Conservation (phyloP, 2,113 vertebrate species). For the Phalacrocorax pelagicus region DNA sequence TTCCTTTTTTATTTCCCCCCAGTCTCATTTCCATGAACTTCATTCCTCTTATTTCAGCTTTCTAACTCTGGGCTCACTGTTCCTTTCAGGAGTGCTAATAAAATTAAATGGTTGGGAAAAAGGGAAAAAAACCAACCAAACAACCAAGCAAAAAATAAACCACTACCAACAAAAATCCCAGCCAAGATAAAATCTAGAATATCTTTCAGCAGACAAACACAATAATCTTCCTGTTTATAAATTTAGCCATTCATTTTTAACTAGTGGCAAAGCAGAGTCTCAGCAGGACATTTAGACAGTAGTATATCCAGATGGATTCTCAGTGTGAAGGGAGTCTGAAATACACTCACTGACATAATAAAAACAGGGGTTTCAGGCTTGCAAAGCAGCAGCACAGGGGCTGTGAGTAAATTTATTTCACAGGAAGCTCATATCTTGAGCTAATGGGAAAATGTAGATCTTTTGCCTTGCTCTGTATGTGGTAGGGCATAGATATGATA, state of each 20-base stretch:
- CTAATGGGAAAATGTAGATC: conserved; percentile 70
- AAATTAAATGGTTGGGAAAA: background rate
- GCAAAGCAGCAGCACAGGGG: conserved; percentile 17
- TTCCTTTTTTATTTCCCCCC: no score
- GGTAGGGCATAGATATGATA: conserved; percentile 42
- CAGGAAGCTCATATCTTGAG: conserved; percentile 38
- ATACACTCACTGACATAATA: conserved; percentile 54
- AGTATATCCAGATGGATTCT: conserved; percentile 69
- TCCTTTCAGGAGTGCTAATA: background rate
- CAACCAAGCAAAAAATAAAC: background rate
- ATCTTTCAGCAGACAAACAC: conserved; percentile 2
- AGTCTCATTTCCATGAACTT: conserved; percentile 5
- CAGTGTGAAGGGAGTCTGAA: conserved; percentile 67
- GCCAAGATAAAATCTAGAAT: background rate
- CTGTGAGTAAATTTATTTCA: conserved; percentile 64
- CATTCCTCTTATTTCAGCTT: background rate
- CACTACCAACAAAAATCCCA: background rate
- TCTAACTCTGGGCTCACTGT: background rate
- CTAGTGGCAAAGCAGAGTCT: conserved; percentile 38
- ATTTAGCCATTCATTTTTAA: conserved; percentile 59
- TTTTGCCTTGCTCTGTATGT: conserved; percentile 60
- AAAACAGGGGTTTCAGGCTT: conserved; percentile 52
- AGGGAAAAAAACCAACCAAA: background rate
- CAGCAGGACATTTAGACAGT: conserved; percentile 54
- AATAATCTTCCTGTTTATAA: conserved; percentile 51